Conservation (phyloP, 2,888 invertebrate species). For the Cataglyphis altisquamis region DNA sequence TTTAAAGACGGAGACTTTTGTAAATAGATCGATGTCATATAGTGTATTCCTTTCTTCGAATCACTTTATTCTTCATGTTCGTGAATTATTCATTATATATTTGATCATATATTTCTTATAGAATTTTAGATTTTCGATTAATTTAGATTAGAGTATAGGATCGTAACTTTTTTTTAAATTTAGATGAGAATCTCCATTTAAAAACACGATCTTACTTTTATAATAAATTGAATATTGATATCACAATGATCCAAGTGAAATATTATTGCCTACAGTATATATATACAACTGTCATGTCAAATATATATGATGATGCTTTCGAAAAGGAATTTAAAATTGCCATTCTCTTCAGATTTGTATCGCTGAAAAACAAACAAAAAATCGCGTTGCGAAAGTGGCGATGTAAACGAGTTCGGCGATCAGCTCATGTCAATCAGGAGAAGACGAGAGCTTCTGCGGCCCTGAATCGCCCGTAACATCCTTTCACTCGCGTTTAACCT, state of each 20-base stretch:
- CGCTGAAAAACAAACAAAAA: neutral
- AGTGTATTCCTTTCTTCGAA: neutral
- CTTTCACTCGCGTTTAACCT: conserved; percentile 75
- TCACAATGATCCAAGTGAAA: neutral
- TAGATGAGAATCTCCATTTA: neutral
- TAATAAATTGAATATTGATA: neutral
- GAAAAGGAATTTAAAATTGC: neutral
- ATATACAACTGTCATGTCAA: neutral
- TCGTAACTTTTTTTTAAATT: neutral
- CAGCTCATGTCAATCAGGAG: neutral
- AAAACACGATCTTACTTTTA: neutral
- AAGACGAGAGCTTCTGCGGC: conserved; percentile 41
- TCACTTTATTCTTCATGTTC: neutral
- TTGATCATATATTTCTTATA: neutral
- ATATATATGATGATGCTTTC: neutral
- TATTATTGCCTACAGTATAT: neutral
- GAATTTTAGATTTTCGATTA: neutral
- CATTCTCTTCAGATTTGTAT: neutral
- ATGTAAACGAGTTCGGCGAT: conserved; percentile 41
- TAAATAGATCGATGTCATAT: neutral
- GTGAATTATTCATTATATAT: neutral
- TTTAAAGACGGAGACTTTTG: neutral
- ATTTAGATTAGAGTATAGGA: neutral
- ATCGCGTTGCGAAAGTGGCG: conserved; percentile 26
- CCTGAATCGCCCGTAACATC: conserved; percentile 60